phyloP scores from a whole-genome alignment of 2,888 invertebrate genomes.

The Thymelicus acteon region DNA sequence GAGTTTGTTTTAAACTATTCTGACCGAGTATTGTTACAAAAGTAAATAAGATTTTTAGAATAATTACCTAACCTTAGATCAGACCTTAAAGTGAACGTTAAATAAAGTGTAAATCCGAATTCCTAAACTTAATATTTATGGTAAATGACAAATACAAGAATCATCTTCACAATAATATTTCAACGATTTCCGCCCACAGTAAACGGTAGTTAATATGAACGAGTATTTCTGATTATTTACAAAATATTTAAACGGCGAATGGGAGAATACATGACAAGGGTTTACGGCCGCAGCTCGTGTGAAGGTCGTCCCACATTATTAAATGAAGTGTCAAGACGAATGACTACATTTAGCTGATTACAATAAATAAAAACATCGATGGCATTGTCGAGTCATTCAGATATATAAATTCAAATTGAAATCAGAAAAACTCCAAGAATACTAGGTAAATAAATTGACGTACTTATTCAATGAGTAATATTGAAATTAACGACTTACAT shows the following conservation, averaged over 20 bases:
- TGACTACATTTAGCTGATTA: slow-evolving; percentile 28
- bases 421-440: slow-evolving; percentile 4
- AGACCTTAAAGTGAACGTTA: too few relatives aligned
- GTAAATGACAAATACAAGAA: too few relatives aligned
- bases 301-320: slow-evolving; percentile 28
- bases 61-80: too few relatives aligned
- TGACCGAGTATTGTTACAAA: too few relatives aligned
- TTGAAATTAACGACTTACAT: neutral
- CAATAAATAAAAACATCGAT: slow-evolving; percentile 10
- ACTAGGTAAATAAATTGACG: neutral
- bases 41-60: too few relatives aligned
- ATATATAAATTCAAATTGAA: slow-evolving; percentile 5
- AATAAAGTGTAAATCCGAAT: too few relatives aligned
- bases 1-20: too few relatives aligned
- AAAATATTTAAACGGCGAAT: slow-evolving; percentile 59
- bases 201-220: slow-evolving; percentile 60
- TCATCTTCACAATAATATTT: too few relatives aligned
- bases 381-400: neutral
- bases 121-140: too few relatives aligned
- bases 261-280: slow-evolving; percentile 29
- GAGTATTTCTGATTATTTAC: slow-evolving; percentile 60
- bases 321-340: slow-evolving; percentile 24
- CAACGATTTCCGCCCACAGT: slow-evolving; percentile 41
- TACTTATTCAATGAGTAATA: neutral
- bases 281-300: slow-evolving; percentile 18